Evolutionary conservation across 2,888 invertebrate genomes (phyloP).

Genomic region (Melieria omissa): DNA sequence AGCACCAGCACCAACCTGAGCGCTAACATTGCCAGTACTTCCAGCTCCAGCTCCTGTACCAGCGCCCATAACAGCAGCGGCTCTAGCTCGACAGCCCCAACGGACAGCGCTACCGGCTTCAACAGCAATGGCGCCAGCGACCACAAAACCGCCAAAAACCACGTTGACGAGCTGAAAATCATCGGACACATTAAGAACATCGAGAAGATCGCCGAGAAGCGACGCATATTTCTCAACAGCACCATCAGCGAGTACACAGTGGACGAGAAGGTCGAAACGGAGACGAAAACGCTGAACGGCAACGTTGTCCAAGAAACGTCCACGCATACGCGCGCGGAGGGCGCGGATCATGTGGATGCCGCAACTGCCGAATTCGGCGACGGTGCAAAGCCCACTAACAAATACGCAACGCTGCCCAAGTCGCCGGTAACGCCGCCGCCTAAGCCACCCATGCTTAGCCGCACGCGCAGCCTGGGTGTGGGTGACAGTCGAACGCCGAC

Average conservation of each 20-base stretch:
- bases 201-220: constrained; percentile 58
- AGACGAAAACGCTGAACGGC: constrained; percentile 12
- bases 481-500: constrained; percentile 46
- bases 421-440: constrained; percentile 58
- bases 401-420: constrained; percentile 44
- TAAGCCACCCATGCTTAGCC: constrained; percentile 61
- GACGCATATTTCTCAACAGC: constrained; percentile 54
- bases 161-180: constrained; percentile 50
- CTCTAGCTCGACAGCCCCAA: too few species aligned
- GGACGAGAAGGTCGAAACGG: constrained; percentile 42
- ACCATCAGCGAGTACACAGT: constrained; percentile 50
- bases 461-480: constrained; percentile 57
- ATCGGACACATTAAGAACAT: constrained; percentile 54
- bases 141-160: constrained; percentile 23
- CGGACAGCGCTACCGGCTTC: too few species aligned
- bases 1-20: constrained; percentile 38
- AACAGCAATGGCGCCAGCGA: not conserved
- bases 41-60: constrained; percentile 32
- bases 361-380: not conserved
- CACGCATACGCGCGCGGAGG: constrained; percentile 17
- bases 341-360: not conserved
- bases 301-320: constrained; percentile 19
- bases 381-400: constrained; percentile 25
- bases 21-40: constrained; percentile 38
- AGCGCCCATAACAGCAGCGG: constrained; percentile 11